Percentiles rank a stretch among this genome's conserved stretches.
Evolutionary conservation across 1,140 invertebrate genomes (phyloP).

Genomic region (Zaprionus vittiger): DNA sequence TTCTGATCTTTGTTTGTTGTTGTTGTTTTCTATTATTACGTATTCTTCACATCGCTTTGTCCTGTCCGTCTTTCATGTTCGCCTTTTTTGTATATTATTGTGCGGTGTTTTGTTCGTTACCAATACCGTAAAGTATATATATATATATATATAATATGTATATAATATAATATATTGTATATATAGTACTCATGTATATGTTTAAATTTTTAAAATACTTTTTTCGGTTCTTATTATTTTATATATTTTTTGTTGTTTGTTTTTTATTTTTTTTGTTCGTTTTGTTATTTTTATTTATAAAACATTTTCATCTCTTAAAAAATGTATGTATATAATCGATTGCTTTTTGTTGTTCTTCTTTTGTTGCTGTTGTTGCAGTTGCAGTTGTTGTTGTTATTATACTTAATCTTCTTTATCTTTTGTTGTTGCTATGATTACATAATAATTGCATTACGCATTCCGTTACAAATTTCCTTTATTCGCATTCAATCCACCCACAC

Average conservation of each 20-base stretch:
- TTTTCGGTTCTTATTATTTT: conserved; percentile 62
- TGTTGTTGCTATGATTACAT: conserved; percentile 44
- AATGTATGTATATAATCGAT: conserved; percentile 77
- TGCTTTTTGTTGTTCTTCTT: conserved; percentile 73
- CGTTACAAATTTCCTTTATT: conserved; percentile 18
- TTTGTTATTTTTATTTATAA: conserved; percentile 61
- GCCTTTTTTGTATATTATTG: conserved; percentile 76
- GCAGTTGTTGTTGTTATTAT: conserved; percentile 23
- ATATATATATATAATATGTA: conserved; percentile 64
- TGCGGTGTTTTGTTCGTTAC: conserved; percentile 82
- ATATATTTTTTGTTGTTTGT: conserved; percentile 33
- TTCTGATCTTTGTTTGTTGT: conserved; percentile 27
- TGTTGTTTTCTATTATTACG: conserved; percentile 48
- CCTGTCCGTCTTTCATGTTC: conserved; percentile 9
- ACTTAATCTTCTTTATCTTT: not conserved
- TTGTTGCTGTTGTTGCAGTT: conserved; percentile 43
- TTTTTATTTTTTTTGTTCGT: conserved; percentile 30
- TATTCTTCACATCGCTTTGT: conserved; percentile 50
- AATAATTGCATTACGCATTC: conserved; percentile 45
- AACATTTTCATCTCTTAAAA: conserved; percentile 77
- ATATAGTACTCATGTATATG: conserved; percentile 80
- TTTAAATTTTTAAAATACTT: conserved; percentile 83
- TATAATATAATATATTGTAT: conserved; percentile 67
- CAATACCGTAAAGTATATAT: conserved; percentile 76
- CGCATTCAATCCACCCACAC: conserved; percentile 33